Evolutionary conservation across 2,113 vertebrate species (phyloP).

Genomic region (Zosterops borbonicus): DNA sequence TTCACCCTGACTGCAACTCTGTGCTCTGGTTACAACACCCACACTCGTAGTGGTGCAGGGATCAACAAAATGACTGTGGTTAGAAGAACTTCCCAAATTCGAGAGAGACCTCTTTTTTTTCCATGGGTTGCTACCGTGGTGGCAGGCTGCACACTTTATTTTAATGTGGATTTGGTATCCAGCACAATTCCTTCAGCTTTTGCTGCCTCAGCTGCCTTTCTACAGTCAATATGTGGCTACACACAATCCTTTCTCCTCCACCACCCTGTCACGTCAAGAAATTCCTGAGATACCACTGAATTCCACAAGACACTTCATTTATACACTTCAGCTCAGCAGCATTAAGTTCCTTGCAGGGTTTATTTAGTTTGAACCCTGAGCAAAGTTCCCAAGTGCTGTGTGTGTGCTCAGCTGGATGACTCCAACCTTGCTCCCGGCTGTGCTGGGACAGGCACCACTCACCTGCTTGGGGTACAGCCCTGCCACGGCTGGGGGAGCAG

Average conservation of each 20-base stretch:
- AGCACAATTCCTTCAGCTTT: not conserved
- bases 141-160: not conserved
- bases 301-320: not conserved
- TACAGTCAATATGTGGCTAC: not conserved
- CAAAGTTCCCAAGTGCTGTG: not conserved
- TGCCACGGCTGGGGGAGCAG: accelerated
- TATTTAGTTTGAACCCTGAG: not conserved
- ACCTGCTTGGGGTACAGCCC: not conserved
- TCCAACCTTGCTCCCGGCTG: accelerated
- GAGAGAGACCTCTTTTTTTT: not conserved
- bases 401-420: not conserved
- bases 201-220: not conserved
- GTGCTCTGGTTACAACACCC: not conserved
- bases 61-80: not conserved
- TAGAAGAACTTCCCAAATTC: not conserved
- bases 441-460: not conserved
- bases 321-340: not conserved
- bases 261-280: not conserved
- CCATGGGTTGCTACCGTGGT: not conserved
- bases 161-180: not conserved
- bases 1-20: not conserved
- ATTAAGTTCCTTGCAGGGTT: not conserved
- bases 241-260: not conserved
- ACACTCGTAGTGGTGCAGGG: accelerated
- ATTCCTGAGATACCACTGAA: not conserved